Base-by-base conservation (phyloP, 2,113 vertebrate genomes). In the Motacilla alba region DNA sequence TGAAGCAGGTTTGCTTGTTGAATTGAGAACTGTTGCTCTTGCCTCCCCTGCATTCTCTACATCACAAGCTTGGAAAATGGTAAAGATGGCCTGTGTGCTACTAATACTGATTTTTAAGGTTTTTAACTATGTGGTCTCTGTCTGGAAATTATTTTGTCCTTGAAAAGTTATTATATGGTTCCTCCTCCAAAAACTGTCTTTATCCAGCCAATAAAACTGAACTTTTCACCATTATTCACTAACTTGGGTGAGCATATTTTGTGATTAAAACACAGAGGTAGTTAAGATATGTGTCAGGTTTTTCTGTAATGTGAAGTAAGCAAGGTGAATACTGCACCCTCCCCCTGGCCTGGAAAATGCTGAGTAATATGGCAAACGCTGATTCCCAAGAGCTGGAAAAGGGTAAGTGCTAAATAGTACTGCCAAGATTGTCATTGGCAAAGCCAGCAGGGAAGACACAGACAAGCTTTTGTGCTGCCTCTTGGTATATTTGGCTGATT, bases 361-460 rank as follows among this genome's bases (percentile, higher is more conserved):
- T 68, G 68, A 75, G 47, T 81, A 83, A 87, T 1, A 0, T 44
- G 43, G 26, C 56, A 31, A 26, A 60, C 53, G 70, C 30, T 2
- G 27, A 13, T 70, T 83, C 67, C 49, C 28, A 43, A 47, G 47
- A 77, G 41, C 2, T 44, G 37, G 70, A 66, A 83, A 43, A 85
- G 41, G 53, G 14, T 77, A 49, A 77, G 22, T 72, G 52, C 63
- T 83, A 70, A 90, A 60, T 33, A 62, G 52, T 70, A 37, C 52
- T 86, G 90, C 92, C 90, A 94, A 92, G 64, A 63, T 94, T 37
- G 88, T 76, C 39, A 30, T 2, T 90, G 92, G 55, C 75, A 92
- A 80, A 83, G 35, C 30, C 13, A 12, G 43, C 59, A 64, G 68
- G 89, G 85, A 87, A 67, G 80, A 75, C 68, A 90, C 43, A 92